A percentile compares a stretch with the other conserved stretches of the same genome.
phyloP scores from a whole-genome alignment of 2,797 vertebrate genomes.

The Enteromius anoplus region DNA sequence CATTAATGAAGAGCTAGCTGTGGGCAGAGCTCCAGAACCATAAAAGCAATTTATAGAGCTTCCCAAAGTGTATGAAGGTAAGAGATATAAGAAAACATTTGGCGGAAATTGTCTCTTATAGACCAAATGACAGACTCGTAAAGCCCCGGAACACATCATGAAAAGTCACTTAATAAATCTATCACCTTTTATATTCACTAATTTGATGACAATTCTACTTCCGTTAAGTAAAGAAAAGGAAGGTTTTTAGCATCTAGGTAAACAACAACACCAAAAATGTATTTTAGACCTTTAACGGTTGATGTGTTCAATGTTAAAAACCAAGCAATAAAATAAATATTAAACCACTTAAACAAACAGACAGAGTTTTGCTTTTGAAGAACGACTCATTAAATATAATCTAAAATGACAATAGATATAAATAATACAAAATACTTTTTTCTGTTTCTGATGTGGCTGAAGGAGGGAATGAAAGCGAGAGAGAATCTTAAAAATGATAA shows the following conservation, averaged over 20 bases:
- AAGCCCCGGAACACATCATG: not conserved
- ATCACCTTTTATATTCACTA: not conserved
- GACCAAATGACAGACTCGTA: not conserved
- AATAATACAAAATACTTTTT: not conserved
- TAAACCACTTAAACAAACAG: not conserved
- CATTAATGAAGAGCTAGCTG: slow-evolving; percentile 12
- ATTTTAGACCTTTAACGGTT: not conserved
- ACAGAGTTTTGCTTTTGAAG: not conserved
- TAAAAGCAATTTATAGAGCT: slow-evolving; percentile 19
- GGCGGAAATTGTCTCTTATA: not conserved
- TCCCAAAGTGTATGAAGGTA: not conserved
- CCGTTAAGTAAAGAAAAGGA: not conserved
- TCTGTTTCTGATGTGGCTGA: not conserved
- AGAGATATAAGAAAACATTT: slow-evolving; percentile 2
- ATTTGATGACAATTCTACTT: not conserved
- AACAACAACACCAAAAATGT: not conserved
- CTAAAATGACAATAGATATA: too few species aligned
- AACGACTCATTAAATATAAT: not conserved
- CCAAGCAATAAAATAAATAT: not conserved
- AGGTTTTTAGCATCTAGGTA: not conserved
- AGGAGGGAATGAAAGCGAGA: not conserved
- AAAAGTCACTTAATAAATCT: not conserved
- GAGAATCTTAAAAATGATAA: not conserved
- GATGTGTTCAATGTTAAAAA: not conserved
- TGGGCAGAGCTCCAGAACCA: slow-evolving; percentile 18